These are phyloP conservation scores for Ciona savignyi DNA, from an alignment of 23 tunicate genomes.

Conservation along the genomic window DNA sequence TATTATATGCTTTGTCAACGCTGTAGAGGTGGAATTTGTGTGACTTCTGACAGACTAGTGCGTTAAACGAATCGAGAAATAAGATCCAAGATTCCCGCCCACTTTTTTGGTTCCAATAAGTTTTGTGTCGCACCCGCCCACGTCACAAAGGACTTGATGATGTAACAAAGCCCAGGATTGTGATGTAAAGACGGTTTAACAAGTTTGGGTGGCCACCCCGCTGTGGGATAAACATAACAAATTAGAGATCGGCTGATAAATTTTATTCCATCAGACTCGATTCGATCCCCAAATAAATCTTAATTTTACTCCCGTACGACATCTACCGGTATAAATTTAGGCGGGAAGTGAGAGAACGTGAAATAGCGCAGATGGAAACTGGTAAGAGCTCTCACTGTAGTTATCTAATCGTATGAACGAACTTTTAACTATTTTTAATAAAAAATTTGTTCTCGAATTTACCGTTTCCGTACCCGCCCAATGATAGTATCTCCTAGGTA, in stretches of 20 bases:
- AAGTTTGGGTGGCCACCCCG: neutral
- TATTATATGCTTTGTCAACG: no score
- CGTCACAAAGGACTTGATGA: neutral
- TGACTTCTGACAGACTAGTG: neutral
- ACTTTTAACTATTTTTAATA: no score
- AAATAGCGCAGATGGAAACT: no score
- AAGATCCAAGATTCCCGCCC: neutral
- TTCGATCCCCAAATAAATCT: neutral
- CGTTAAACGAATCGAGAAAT: neutral
- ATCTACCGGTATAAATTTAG: neutral
- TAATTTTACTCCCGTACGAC: neutral
- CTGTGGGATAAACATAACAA: constrained; percentile 15
- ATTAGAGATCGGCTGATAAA: neutral
- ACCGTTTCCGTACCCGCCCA: neutral
- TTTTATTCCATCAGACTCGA: neutral
- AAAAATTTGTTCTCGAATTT: no score
- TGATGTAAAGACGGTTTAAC: constrained; percentile 18
- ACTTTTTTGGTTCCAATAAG: constrained; percentile 1
- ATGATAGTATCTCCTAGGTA: neutral
- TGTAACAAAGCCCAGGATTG: constrained; percentile 9
- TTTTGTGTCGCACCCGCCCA: neutral
- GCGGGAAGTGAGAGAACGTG: no score
- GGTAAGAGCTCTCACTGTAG: no score
- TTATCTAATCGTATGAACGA: no score
- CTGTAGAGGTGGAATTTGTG: neutral